Conservation (phyloP, 2,888 invertebrate genomes). For the Trypoxylon attenuatum region DNA sequence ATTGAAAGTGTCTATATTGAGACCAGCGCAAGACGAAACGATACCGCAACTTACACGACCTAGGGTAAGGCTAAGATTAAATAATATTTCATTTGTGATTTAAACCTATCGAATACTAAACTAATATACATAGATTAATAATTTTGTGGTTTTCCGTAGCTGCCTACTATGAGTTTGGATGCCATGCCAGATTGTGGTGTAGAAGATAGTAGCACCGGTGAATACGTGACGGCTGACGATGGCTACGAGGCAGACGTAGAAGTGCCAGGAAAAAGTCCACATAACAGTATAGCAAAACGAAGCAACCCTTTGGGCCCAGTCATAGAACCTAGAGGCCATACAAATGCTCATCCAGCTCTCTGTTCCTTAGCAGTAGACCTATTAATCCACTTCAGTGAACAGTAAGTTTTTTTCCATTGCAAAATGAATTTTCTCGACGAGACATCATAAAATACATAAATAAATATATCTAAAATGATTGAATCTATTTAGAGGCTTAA, state of each 20-base stretch:
- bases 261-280: conserved; percentile 68
- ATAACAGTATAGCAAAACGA: conserved; percentile 50
- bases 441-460: not conserved
- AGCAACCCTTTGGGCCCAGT: conserved; percentile 58
- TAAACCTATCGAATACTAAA: too few relatives aligned
- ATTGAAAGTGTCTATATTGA: conserved; percentile 77
- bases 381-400: conserved; percentile 77
- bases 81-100: not conserved
- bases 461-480: not conserved
- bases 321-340: conserved; percentile 69
- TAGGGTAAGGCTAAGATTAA: conserved; percentile 74
- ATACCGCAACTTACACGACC: conserved; percentile 76
- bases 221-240: conserved; percentile 77
- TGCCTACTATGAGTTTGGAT: conserved; percentile 69
- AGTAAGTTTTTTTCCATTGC: conserved; percentile 68
- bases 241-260: conserved; percentile 83
- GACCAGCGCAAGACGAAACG: conserved; percentile 76
- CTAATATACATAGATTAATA: too few relatives aligned
- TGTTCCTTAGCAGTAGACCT: conserved; percentile 79
- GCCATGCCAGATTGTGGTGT: conserved; percentile 62
- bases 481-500: conserved; percentile 56
- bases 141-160: conserved; percentile 53
- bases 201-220: conserved; percentile 70
- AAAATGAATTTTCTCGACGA: not conserved
- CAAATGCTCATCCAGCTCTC: conserved; percentile 78